Evolutionary conservation across 2,797 vertebrate species (phyloP).

Genomic region (Acanthurus leucopareius): DNA sequence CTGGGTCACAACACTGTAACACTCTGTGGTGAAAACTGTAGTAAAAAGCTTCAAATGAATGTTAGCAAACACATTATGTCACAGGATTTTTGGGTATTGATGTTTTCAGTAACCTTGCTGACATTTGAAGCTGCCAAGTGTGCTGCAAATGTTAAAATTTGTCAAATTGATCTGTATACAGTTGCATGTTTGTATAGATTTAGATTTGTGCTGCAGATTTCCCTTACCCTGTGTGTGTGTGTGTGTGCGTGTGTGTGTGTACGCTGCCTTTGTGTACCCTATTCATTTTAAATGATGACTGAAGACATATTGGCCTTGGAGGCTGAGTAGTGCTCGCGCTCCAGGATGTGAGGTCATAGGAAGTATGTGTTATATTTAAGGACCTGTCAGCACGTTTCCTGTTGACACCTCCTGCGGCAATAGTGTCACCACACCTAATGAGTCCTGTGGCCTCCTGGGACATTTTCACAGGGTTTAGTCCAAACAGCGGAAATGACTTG

Average conservation of each 20-base stretch:
- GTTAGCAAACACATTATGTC: slow-evolving; percentile 3
- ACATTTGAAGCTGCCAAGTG: not conserved
- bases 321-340: slow-evolving; percentile 35
- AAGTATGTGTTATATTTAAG: slow-evolving; percentile 72
- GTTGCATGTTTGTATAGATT: not conserved
- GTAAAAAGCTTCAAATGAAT: not conserved
- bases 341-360: slow-evolving; percentile 66
- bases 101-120: not conserved
- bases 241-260: not conserved
- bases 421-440: slow-evolving; percentile 74
- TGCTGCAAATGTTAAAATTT: slow-evolving; percentile 1
- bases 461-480: slow-evolving; percentile 60
- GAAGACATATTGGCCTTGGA: slow-evolving; percentile 51
- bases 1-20: not conserved
- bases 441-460: slow-evolving; percentile 71
- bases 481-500: slow-evolving; percentile 77
- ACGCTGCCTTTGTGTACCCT: not conserved
- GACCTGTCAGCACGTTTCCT: slow-evolving; percentile 71
- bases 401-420: slow-evolving; percentile 66
- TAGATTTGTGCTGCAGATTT: not conserved
- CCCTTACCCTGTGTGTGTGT: not conserved
- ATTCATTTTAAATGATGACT: slow-evolving; percentile 51
- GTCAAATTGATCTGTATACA: not conserved
- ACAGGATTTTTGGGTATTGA: slow-evolving; percentile 3
- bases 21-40: not conserved